phyloP scores from a whole-genome alignment of 2,113 vertebrate species.

The Catharus bicknelli region DNA sequence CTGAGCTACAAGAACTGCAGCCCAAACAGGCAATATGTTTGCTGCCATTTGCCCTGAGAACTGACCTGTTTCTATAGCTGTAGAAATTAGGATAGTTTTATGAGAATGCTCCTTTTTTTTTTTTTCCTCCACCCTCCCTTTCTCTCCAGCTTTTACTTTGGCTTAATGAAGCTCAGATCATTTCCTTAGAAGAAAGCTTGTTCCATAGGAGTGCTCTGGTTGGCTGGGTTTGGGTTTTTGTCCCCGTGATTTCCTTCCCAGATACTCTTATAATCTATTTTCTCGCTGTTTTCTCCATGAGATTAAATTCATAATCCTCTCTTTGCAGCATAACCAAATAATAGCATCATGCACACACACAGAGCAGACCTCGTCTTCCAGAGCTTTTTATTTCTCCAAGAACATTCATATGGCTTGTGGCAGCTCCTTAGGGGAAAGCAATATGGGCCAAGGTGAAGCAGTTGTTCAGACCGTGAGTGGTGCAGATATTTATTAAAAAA shows the following conservation, averaged over 20 bases:
- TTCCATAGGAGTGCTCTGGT: neutral
- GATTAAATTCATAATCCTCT: slow-evolving; percentile 50
- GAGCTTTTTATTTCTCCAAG: slow-evolving; percentile 54
- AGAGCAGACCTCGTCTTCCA: slow-evolving; percentile 13
- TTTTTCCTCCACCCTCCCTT: fast-evolving
- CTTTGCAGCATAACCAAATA: slow-evolving; percentile 27
- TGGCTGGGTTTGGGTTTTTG: neutral
- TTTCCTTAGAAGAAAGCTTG: neutral
- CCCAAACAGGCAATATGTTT: fast-evolving
- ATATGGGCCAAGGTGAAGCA: neutral
- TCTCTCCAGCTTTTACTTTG: neutral
- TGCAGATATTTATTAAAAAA: neutral
- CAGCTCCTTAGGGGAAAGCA: neutral
- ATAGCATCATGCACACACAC: neutral
- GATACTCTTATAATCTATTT: neutral
- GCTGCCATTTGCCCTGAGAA: neutral
- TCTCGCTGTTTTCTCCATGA: neutral
- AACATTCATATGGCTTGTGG: neutral
- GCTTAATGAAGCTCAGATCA: neutral
- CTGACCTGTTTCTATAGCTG: neutral
- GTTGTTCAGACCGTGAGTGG: no score
- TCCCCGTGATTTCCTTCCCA: neutral
- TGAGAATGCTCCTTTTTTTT: neutral
- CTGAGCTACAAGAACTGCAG: neutral
- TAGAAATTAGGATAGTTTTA: neutral